phyloP scores from a whole-genome alignment of 2,797 vertebrate genomes.

The Potorous gilbertii region DNA sequence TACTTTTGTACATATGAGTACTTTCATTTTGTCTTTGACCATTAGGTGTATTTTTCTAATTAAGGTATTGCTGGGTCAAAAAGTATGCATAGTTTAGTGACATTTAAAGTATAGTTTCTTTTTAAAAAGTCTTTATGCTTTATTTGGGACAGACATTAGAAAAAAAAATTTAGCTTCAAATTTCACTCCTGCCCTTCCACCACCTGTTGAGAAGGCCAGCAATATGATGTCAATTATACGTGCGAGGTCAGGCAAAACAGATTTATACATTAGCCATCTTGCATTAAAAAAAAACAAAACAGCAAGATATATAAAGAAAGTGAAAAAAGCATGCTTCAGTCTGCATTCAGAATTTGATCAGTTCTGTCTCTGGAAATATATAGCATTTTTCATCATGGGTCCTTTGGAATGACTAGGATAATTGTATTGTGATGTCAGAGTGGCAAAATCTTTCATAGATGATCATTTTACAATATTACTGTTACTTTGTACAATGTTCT shows the following conservation, averaged over 20 bases:
- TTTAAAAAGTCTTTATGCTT: background rate
- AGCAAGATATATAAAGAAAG: background rate
- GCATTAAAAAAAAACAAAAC: background rate
- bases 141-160: background rate
- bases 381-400: background rate
- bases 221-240: background rate
- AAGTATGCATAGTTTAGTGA: background rate
- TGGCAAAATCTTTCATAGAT: too few species aligned
- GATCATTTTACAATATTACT: too few species aligned
- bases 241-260: background rate
- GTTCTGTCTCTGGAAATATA: background rate
- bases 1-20: background rate
- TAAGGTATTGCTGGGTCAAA: background rate
- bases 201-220: background rate
- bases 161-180: background rate
- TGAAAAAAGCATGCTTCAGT: background rate
- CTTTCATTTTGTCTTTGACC: background rate
- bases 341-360: background rate
- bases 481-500: too few species aligned
- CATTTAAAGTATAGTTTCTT: background rate
- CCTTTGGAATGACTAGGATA: background rate
- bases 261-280: background rate
- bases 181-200: background rate
- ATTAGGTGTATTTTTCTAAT: background rate
- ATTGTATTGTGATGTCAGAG: background rate